Conservation (phyloP, 2,888 invertebrate genomes). For the Adelognathus sp. region DNA sequence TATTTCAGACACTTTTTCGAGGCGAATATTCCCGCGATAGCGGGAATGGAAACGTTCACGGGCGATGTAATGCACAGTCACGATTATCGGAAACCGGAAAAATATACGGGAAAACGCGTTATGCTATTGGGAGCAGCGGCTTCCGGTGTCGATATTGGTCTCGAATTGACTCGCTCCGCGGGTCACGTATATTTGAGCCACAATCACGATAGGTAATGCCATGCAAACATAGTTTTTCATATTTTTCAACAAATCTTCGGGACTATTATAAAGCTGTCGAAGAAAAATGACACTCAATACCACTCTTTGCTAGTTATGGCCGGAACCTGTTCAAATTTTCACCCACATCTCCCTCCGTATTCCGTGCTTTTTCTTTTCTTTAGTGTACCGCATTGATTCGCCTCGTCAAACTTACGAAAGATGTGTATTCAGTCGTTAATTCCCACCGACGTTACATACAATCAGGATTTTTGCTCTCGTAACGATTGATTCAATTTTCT, state of each 20-base stretch:
- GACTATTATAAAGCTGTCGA: background rate
- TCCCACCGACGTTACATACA: background rate
- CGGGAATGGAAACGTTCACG: constrained; percentile 81
- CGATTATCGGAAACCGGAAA: constrained; percentile 86
- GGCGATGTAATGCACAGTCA: constrained; percentile 88
- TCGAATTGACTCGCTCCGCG: constrained; percentile 84
- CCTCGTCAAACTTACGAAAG: background rate
- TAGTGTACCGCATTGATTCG: background rate
- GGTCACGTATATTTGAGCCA: constrained; percentile 83
- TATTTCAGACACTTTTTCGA: constrained; percentile 81
- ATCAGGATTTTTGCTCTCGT: constrained; percentile 6
- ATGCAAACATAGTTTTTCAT: background rate
- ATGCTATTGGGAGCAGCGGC: constrained; percentile 88
- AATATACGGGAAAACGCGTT: constrained; percentile 84
- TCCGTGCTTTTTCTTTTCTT: background rate
- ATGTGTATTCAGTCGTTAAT: background rate
- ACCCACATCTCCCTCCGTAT: too few relatives aligned
- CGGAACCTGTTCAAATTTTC: too few relatives aligned
- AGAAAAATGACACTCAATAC: background rate
- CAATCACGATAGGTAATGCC: constrained; percentile 79
- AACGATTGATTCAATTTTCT: background rate
- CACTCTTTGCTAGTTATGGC: too few relatives aligned
- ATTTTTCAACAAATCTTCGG: background rate
- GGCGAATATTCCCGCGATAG: constrained; percentile 82
- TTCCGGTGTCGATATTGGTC: constrained; percentile 88